A percentile compares a stretch with the other conserved stretches of the same genome.
Conservation (phyloP, 2,113 vertebrate genomes). For the Picathartes gymnocephalus region DNA sequence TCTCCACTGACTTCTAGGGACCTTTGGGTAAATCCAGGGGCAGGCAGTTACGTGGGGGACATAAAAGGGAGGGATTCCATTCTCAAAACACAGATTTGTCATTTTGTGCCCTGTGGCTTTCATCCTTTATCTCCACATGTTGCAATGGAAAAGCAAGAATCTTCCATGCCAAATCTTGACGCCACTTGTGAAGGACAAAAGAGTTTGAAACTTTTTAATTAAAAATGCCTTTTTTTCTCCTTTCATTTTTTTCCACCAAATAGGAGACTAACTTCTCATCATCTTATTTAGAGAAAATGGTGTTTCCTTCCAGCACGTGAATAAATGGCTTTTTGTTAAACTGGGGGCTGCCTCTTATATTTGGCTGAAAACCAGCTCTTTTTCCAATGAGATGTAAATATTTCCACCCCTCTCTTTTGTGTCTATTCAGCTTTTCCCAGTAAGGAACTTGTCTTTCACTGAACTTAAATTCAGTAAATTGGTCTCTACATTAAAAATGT, state of each 20-base stretch:
- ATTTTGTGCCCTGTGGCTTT: neutral
- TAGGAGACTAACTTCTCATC: neutral
- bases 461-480: neutral
- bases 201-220: accelerated
- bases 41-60: neutral
- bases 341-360: neutral
- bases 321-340: neutral
- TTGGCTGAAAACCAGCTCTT: neutral
- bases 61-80: neutral
- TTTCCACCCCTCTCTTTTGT: neutral
- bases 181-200: neutral
- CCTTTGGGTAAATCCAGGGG: neutral
- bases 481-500: neutral
- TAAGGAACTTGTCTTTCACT: neutral
- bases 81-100: neutral
- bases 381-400: neutral
- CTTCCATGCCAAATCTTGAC: neutral
- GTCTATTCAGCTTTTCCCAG: neutral
- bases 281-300: neutral
- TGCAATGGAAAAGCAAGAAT: neutral
- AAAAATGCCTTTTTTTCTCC: accelerated
- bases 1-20: neutral
- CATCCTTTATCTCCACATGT: neutral
- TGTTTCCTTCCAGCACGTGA: neutral
- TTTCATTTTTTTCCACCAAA: neutral